phyloP scores from a whole-genome alignment of 2,797 vertebrate species.

The Semotilus atromaculatus region DNA sequence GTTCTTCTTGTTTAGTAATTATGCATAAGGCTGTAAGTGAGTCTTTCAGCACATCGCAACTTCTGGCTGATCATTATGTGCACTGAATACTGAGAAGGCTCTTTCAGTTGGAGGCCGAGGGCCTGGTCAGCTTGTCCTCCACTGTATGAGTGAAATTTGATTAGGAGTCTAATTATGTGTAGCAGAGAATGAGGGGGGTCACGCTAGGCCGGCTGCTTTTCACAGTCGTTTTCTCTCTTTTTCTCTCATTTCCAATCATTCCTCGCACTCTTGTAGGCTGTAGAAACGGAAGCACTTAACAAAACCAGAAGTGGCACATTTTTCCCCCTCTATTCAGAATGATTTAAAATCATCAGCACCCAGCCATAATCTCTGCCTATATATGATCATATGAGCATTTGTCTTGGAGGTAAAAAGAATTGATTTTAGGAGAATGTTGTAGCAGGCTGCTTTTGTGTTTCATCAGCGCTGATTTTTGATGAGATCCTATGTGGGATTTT shows the following conservation, averaged over 20 bases:
- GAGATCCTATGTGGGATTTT: not conserved
- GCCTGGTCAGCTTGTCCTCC: slow-evolving; percentile 46
- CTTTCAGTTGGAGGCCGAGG: slow-evolving; percentile 40
- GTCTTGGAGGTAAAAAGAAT: not conserved
- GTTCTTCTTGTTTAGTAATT: slow-evolving; percentile 52
- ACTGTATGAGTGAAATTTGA: slow-evolving; percentile 50
- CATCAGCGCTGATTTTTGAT: not conserved
- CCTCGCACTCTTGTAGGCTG: not conserved
- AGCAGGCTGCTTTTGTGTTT: not conserved
- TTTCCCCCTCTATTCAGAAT: not conserved
- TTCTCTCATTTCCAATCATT: slow-evolving; percentile 33
- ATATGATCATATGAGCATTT: slow-evolving; percentile 15
- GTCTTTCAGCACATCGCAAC: slow-evolving; percentile 18
- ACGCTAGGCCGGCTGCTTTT: slow-evolving; percentile 40
- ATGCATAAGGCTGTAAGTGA: slow-evolving; percentile 47
- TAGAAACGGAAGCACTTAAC: slow-evolving; percentile 33
- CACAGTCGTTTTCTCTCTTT: slow-evolving; percentile 15
- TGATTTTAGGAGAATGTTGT: slow-evolving; percentile 23
- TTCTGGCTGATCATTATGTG: slow-evolving; percentile 50
- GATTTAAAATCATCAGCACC: slow-evolving; percentile 29
- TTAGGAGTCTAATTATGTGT: slow-evolving; percentile 55
- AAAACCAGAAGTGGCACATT: slow-evolving; percentile 46
- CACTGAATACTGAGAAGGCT: slow-evolving; percentile 35
- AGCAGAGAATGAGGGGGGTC: slow-evolving; percentile 39
- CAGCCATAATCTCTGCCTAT: slow-evolving; percentile 8